Evolutionary conservation across 2,113 vertebrate genomes (phyloP).

Genomic region (Dolichotis patagonum): DNA sequence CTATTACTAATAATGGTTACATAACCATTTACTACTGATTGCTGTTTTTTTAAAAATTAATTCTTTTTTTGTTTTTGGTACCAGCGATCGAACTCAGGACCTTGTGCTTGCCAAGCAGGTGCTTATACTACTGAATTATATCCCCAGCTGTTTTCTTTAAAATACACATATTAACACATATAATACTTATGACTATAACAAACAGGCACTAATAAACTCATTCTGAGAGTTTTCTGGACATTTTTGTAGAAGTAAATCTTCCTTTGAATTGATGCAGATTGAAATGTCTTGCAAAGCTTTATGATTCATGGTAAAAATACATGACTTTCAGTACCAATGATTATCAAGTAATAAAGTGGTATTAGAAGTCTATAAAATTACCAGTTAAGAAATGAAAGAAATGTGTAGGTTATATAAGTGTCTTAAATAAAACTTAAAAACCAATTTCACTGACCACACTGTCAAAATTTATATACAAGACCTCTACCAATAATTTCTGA

Average conservation of each 20-base stretch:
- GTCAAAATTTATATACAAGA: not conserved
- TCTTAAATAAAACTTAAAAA: not conserved
- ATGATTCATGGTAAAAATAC: not conserved
- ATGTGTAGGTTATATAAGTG: not conserved
- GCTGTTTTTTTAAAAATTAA: not conserved
- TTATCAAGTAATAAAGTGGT: not conserved
- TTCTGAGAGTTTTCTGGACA: not conserved
- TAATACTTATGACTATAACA: not conserved
- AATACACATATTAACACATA: not conserved
- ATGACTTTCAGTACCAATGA: not conserved
- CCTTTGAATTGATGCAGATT: not conserved
- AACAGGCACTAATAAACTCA: not conserved
- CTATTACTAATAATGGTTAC: not conserved
- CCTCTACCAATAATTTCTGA: not conserved
- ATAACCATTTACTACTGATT: not conserved
- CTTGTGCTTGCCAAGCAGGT: no score
- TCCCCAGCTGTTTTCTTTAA: not conserved
- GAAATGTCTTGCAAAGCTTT: not conserved
- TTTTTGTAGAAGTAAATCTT: not conserved
- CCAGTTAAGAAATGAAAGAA: not conserved
- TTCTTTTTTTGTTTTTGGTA: no score
- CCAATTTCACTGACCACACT: not conserved
- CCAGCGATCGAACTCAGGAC: no score
- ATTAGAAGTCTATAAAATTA: not conserved
- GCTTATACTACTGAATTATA: no score